phyloP scores from a whole-genome alignment of 2,113 vertebrate genomes.

The Tamias sibiricus region DNA sequence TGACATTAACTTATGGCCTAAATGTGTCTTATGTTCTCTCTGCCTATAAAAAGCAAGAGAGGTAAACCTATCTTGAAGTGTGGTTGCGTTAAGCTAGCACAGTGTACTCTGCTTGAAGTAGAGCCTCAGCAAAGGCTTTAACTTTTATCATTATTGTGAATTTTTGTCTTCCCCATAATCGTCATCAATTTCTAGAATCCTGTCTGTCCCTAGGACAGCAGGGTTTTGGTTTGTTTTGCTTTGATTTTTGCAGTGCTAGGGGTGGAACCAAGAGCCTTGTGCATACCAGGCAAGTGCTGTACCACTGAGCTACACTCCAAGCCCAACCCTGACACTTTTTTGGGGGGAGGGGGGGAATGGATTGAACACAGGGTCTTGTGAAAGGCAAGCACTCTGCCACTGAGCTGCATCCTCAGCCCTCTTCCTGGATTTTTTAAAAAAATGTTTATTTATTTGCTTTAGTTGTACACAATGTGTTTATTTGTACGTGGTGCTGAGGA shows the following conservation, averaged over 20 bases:
- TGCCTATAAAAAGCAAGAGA: background rate
- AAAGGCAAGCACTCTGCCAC: background rate
- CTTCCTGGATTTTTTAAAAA: background rate
- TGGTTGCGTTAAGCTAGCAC: background rate
- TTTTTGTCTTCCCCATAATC: background rate
- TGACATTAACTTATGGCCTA: background rate
- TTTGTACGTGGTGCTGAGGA: no score
- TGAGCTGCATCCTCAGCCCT: background rate
- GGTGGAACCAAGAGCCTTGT: background rate
- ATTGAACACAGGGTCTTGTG: background rate
- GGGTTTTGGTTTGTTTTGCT: background rate
- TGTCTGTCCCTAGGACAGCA: background rate
- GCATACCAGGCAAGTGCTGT: background rate
- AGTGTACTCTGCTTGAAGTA: background rate
- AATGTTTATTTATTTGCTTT: no score
- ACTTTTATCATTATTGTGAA: background rate
- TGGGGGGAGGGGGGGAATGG: no score
- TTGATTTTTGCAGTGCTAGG: background rate
- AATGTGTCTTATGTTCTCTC: background rate
- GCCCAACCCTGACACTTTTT: background rate
- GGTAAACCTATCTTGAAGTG: background rate
- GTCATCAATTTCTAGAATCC: background rate
- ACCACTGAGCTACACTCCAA: background rate
- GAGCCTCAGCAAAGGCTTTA: background rate
- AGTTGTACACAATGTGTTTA: no score